Conservation (phyloP, 2,888 invertebrate species). For the Spialia ferax region DNA sequence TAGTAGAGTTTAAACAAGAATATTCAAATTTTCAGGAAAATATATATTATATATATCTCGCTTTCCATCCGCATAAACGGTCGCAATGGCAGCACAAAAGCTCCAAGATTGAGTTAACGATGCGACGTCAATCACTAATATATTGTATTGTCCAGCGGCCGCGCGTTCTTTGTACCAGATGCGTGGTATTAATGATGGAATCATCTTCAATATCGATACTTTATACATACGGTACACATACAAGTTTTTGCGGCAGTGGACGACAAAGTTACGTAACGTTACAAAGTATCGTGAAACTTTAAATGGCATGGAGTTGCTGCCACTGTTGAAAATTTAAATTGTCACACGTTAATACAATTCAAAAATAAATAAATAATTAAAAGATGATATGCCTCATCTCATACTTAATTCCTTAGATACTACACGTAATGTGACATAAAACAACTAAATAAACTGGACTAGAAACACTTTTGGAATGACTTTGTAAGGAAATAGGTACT, state of each 20-base stretch:
- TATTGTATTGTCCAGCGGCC: not conserved
- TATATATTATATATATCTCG: too few species aligned
- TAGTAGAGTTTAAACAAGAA: not conserved
- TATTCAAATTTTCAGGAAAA: not conserved
- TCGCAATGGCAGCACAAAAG: constrained; percentile 1
- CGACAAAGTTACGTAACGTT: constrained; percentile 7
- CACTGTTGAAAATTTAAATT: not conserved
- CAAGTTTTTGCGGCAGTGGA: constrained; percentile 6
- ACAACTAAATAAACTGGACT: too few species aligned
- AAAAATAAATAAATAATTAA: not conserved
- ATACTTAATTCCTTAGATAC: too few species aligned
- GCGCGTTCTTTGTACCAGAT: constrained; percentile 24
- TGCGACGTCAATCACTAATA: constrained; percentile 13
- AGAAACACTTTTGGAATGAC: too few species aligned
- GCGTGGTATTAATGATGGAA: constrained; percentile 25
- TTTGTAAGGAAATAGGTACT: too few species aligned
- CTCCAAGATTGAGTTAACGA: constrained; percentile 4
- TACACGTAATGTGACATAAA: too few species aligned
- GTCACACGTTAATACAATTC: not conserved
- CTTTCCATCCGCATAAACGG: not conserved
- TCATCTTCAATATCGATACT: constrained; percentile 16
- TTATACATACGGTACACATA: not conserved
- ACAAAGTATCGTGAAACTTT: not conserved
- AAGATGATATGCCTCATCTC: too few species aligned
- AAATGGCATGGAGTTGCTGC: not conserved